Conservation (phyloP, 92 coral and sea anemone species). For the Porites evermanni region DNA sequence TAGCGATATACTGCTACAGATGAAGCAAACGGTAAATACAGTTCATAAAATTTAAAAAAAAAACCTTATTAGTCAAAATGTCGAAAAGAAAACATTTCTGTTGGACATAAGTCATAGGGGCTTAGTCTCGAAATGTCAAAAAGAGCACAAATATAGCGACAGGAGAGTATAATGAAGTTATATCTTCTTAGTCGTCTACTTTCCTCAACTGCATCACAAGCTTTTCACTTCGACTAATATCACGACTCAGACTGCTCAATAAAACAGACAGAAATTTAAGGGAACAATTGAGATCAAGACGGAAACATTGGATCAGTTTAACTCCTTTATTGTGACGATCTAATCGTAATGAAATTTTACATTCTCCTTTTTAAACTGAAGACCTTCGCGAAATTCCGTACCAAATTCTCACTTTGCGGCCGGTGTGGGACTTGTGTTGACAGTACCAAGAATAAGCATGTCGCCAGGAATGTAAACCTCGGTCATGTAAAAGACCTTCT, state of each 20-base stretch:
- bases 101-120: no score
- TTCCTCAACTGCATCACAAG: no score
- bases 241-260: neutral
- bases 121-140: no score
- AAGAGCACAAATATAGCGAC: no score
- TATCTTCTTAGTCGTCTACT: no score
- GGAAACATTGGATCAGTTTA: neutral
- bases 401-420: neutral
- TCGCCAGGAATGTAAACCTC: slow-evolving; percentile 52
- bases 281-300: neutral
- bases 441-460: slow-evolving; percentile 42
- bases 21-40: no score
- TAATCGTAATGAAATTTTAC: neutral
- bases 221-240: no score
- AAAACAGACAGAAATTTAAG: neutral
- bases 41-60: no score
- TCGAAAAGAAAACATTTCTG: no score
- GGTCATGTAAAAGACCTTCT: slow-evolving; percentile 20
- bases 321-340: neutral
- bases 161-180: no score
- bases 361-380: neutral
- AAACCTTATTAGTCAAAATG: no score
- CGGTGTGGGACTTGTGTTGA: slow-evolving; percentile 4
- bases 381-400: neutral
- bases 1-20: no score